phyloP scores from a whole-genome alignment of 2,888 invertebrate genomes.

The Perizoma affinitatum region DNA sequence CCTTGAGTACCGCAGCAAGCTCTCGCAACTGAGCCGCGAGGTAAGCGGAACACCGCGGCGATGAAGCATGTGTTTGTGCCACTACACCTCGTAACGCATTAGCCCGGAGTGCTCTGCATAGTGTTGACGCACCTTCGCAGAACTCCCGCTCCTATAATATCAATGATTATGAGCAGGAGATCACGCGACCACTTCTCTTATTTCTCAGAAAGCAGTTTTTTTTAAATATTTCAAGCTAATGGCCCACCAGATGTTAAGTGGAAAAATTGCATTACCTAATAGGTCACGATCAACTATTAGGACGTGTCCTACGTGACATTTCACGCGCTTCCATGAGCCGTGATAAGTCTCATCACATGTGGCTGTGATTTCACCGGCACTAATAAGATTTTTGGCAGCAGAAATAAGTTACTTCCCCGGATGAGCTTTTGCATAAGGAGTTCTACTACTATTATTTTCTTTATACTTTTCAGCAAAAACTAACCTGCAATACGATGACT shows the following conservation, averaged over 20 bases:
- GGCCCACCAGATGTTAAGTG: too few relatives aligned
- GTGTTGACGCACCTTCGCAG: constrained; percentile 90
- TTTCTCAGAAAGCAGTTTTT: background rate
- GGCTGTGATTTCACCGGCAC: too few relatives aligned
- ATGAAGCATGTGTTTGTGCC: constrained; percentile 91
- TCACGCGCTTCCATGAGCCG: too few relatives aligned
- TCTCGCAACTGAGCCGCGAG: constrained; percentile 85
- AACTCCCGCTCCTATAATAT: constrained; percentile 88
- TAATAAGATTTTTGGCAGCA: too few relatives aligned
- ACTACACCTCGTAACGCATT: constrained; percentile 88
- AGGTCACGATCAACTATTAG: too few relatives aligned
- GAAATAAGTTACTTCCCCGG: too few relatives aligned
- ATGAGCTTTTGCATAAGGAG: too few relatives aligned
- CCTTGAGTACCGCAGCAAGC: constrained; percentile 66
- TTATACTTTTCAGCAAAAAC: constrained; percentile 1
- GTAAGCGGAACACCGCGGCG: constrained; percentile 91
- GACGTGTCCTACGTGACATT: too few relatives aligned
- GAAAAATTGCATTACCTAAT: too few relatives aligned
- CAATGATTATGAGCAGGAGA: background rate
- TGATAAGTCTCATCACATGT: too few relatives aligned
- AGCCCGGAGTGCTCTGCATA: constrained; percentile 87
- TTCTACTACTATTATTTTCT: too few relatives aligned
- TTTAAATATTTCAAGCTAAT: too few relatives aligned
- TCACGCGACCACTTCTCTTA: background rate
- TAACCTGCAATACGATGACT: constrained; percentile 76